These are phyloP conservation scores for Tapirus indicus DNA, from an alignment of 2,797 vertebrate genomes.

Conservation along the genomic window DNA sequence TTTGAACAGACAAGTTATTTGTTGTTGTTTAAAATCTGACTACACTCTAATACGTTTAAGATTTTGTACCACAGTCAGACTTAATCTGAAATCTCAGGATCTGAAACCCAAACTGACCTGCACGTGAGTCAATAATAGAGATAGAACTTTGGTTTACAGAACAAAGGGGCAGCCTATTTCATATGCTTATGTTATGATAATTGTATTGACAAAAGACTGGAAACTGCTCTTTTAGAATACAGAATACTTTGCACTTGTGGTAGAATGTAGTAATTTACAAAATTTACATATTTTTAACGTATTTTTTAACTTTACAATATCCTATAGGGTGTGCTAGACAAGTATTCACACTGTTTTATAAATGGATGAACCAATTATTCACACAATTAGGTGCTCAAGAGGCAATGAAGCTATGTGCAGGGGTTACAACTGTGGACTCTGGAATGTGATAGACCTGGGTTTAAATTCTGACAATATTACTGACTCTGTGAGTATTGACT, in stretches of 20 bases:
- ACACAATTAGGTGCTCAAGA: neutral
- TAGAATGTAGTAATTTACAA: neutral
- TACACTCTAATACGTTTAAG: neutral
- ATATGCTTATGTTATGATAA: neutral
- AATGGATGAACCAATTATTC: neutral
- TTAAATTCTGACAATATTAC: neutral
- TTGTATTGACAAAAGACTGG: neutral
- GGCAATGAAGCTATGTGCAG: neutral
- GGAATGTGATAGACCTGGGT: neutral
- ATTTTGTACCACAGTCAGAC: neutral
- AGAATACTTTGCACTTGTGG: neutral
- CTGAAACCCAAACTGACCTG: neutral
- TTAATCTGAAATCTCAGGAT: neutral
- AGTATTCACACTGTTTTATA: neutral
- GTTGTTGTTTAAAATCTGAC: neutral
- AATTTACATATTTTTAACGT: neutral
- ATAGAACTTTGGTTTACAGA: neutral
- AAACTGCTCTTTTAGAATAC: neutral
- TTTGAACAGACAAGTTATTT: neutral
- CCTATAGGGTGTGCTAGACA: neutral
- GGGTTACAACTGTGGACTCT: too few species aligned
- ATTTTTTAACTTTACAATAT: neutral
- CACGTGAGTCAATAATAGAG: neutral
- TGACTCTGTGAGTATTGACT: neutral
- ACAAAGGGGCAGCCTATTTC: neutral